These are phyloP conservation scores for Amphiduros pacificus DNA, from an alignment of 2,888 invertebrate species.

Conservation along the genomic window DNA sequence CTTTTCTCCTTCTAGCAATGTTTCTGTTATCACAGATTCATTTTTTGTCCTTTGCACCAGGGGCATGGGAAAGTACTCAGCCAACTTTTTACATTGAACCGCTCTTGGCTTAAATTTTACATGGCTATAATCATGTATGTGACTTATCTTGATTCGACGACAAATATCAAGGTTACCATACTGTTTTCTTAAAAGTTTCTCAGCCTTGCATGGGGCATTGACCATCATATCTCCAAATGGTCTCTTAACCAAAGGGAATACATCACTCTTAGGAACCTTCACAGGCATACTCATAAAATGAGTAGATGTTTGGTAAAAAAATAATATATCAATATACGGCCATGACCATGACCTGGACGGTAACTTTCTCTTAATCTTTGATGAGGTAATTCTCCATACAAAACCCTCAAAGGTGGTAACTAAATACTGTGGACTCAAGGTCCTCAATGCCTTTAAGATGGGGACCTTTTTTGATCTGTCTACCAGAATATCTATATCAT, in stretches of 20 bases:
- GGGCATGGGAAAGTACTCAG: too few relatives aligned
- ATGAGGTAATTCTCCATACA: background rate
- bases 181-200: too few relatives aligned
- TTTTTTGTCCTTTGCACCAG: too few relatives aligned
- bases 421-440: background rate
- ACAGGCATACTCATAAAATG: background rate
- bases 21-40: too few relatives aligned
- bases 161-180: too few relatives aligned
- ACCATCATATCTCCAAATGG: background rate
- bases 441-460: background rate
- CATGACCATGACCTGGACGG: too few relatives aligned
- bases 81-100: too few relatives aligned
- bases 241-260: background rate
- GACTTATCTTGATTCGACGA: too few relatives aligned
- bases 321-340: background rate
- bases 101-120: too few relatives aligned
- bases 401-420: background rate
- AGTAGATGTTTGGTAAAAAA: background rate
- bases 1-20: too few relatives aligned
- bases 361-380: background rate
- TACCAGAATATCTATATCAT: constrained; percentile 1
- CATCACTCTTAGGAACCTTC: background rate
- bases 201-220: background rate
- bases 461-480: background rate
- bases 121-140: too few relatives aligned